Base-by-base conservation (phyloP, 1,140 invertebrate genomes). In the Sitophilus oryzae region DNA sequence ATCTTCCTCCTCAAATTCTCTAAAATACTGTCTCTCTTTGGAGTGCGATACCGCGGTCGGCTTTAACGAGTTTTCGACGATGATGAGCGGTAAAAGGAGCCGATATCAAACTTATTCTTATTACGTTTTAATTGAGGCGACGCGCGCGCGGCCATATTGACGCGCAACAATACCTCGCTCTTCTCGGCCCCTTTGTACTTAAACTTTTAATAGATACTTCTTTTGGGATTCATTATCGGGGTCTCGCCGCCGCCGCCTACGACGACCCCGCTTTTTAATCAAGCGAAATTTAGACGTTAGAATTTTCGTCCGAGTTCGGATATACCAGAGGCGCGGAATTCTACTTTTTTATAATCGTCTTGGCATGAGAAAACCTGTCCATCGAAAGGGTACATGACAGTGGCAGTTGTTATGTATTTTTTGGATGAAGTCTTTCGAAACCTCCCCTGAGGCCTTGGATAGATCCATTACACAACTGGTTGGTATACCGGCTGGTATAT, bases 141-240 rank as follows among this genome's bases (percentile, higher is more conserved):
- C 65, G 66, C 67, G 66, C n/a, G n/a, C 69, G 66, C 61, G 60
- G 51, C 58, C 56, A 60, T 66, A 68, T 68, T 66, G 65, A 66
- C 62, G 65, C 60, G 56, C 47, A 60, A 70, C 66, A 68, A 68
- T 68, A 63, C 60, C 68, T 66, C 64, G 61, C n/a, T n/a, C n/a
- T n/a, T n/a, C 25, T 30, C 25, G 63, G 64, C 42, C 54, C 52
- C 60, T 63, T 69, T 67, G 65, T 66, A 64, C 60, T 59, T 56
- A 66, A 70, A 70, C 62, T 70, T 70, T 70, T 70, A 70, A 70
- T 70, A 70, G 66, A 70, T 69, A 70, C 65, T 70, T 68, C 66
- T 69, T 70, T 70, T 64, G 59, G 63, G 60, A 70, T 69, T 70
- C 68, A 70, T 70, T 70, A 70, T 70, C 68, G 47, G 25, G 25